Evolutionary conservation across 2,888 invertebrate species (phyloP), one percentile per base, ranked within the genome.

Genomic region (Pachycephus smyrnensis): DNA sequence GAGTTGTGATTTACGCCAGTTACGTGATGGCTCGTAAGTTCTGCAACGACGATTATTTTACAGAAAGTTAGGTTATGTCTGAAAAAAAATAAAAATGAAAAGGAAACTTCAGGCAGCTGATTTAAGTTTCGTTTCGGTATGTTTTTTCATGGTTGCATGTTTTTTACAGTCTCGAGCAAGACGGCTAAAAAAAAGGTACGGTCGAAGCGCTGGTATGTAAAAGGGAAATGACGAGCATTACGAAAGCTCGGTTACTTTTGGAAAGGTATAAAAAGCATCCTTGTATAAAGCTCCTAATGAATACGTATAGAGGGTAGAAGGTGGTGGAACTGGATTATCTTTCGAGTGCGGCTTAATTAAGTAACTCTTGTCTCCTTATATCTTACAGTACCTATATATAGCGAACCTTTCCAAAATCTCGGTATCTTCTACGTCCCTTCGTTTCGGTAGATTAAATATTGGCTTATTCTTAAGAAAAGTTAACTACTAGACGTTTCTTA

Each of bases 321-420:
- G 71, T 32, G 31, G 32, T 9, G 31, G 71, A 33, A 71, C 71
- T 35, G 78, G 73, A 73, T 68, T 73, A 79, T 71, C 33, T 69
- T 73, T 33, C 31, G 73, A 77, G 79, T 76, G 40, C 33, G 75
- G 75, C 37, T 77, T 77, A 78, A 78, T 76, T 78, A 76, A 78
- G 76, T 77, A 73, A 76, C 73, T 78, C 76, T 73, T 73, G 73
- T 76, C 73, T 78, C 73, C 76, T 77, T 78, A 69, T 78, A 68
- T 40, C 35, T 31, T n/a, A 15, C 68, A n/a, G 40, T 30, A 31
- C 12, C 31, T 69, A 30, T 11, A 69, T 32, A 69, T 69, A 69
- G 69, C 11, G 9, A 23, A 23, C 55, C 55, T 55, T 55, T 55
- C 55, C 23, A 55, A 55, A 55, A 55, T 55, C 40, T 55, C 68